phyloP scores from a whole-genome alignment of 2,888 invertebrate genomes.

The Argyresthia goedartella region DNA sequence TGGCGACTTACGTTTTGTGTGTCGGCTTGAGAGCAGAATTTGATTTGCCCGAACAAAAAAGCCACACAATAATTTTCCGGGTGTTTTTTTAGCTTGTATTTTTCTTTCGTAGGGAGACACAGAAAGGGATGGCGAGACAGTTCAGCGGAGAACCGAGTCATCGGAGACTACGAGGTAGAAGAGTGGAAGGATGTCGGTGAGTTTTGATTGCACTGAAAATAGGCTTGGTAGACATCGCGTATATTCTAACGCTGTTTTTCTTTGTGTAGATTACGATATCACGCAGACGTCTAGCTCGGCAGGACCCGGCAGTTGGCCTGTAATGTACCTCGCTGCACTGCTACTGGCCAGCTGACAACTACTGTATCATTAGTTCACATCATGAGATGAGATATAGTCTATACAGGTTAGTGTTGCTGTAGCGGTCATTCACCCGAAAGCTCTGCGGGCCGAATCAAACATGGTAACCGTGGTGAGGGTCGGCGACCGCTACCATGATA shows the following conservation, averaged over 20 bases:
- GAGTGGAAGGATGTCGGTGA: constrained; percentile 81
- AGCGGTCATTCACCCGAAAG: no score
- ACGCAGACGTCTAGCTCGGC: constrained; percentile 48
- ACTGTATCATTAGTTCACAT: neutral
- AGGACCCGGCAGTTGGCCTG: constrained; percentile 3
- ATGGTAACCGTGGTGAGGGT: no score
- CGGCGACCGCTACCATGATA: no score
- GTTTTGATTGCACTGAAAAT: constrained; percentile 17
- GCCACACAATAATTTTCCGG: constrained; percentile 31
- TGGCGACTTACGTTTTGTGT: constrained; percentile 38
- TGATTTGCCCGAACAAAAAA: constrained; percentile 30
- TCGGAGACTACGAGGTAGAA: constrained; percentile 79
- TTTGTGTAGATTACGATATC: constrained; percentile 50
- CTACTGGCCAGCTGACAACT: constrained; percentile 45
- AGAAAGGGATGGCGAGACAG: constrained; percentile 70
- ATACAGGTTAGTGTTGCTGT: no score
- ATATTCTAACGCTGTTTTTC: no score
- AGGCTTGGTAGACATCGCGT: neutral
- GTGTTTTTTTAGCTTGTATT: constrained; percentile 11
- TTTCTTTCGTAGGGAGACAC: constrained; percentile 60
- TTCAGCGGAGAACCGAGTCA: constrained; percentile 71
- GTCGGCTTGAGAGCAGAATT: constrained; percentile 42
- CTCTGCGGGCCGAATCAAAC: no score
- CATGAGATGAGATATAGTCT: constrained; percentile 15
- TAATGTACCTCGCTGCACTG: constrained; percentile 19